A percentile compares a stretch with the other conserved stretches of the same genome.
Evolutionary conservation across 2,888 invertebrate species (phyloP).

Genomic region (Pollenia amentaria): DNA sequence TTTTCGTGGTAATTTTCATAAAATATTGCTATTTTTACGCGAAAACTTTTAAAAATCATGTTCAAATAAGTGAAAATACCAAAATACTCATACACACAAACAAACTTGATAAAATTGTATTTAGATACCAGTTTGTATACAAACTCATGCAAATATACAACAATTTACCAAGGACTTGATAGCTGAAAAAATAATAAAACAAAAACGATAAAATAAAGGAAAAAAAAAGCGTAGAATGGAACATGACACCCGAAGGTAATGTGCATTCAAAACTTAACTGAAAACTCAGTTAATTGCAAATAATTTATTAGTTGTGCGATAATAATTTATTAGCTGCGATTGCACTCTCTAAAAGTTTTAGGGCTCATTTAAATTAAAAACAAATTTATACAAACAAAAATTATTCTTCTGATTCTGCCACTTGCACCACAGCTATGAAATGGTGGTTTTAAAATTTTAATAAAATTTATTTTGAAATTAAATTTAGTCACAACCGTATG

Average conservation of each 20-base stretch:
- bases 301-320: slow-evolving; percentile 69
- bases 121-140: background rate
- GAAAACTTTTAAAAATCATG: slow-evolving; percentile 70
- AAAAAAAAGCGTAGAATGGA: slow-evolving; percentile 3
- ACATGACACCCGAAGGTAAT: slow-evolving; percentile 54
- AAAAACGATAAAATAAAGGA: slow-evolving; percentile 14
- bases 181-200: slow-evolving; percentile 1
- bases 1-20: slow-evolving; percentile 68
- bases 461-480: slow-evolving; percentile 20
- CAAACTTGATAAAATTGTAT: background rate
- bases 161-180: slow-evolving; percentile 16
- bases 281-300: slow-evolving; percentile 71
- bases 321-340: slow-evolving; percentile 67
- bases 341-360: slow-evolving; percentile 55
- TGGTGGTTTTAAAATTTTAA: background rate
- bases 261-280: slow-evolving; percentile 58
- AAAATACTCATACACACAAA: background rate
- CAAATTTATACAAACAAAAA: slow-evolving; percentile 19
- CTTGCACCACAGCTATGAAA: background rate
- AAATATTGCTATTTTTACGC: slow-evolving; percentile 71
- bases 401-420: background rate
- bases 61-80: slow-evolving; percentile 58
- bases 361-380: slow-evolving; percentile 50
- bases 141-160: slow-evolving; percentile 23
- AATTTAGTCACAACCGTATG: background rate